Evolutionary conservation across 2,113 vertebrate genomes (phyloP), one percentile per base, ranked within the genome.

Genomic region (Seriola quinqueradiata): DNA sequence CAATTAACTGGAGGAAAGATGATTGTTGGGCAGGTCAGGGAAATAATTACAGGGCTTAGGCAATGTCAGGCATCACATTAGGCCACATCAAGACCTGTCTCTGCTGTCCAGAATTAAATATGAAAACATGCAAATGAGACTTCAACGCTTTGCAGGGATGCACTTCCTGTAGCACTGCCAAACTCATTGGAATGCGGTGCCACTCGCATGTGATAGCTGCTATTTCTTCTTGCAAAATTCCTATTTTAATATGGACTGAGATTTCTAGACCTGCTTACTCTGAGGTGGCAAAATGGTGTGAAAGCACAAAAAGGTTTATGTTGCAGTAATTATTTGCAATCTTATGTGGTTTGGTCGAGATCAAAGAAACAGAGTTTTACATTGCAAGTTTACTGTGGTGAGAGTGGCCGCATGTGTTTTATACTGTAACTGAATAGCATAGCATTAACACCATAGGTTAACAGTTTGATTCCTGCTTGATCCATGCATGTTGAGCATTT

Each of bases 71-170:
- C 87, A 44, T 90, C 81, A 90, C 85, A 93, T 95, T 94, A 94
- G 91, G 94, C 92, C 93, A 85, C 89, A 94, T 95, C 91, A 95
- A 92, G 90, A 89, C 90, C 90, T 77, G 92, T 89, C 92, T 94
- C 78, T 84, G 79, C 83, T 83, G 89, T 90, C 92, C 83, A 77
- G 90, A 94, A 94, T 92, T 94, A 92, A 92, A 92, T 92, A 92
- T 91, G 90, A 89, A 95, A 92, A 92, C 84, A 94, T 93, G 93
- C 94, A 94, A 95, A 95, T 94, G 87, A 94, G 91, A 71, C 76
- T 73, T 83, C 25, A 68, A 34, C 70, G 66, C 78, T 73, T 90
- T 57, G 70, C 66, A 75, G 70, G 74, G 77, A 83, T 88, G 87
- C 70, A 90, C 87, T 87, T 93, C 90, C 93, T 92, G 87, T 87